Conservation (phyloP, 2,797 vertebrate species). For the Tokudaia tokunoshimensis region DNA sequence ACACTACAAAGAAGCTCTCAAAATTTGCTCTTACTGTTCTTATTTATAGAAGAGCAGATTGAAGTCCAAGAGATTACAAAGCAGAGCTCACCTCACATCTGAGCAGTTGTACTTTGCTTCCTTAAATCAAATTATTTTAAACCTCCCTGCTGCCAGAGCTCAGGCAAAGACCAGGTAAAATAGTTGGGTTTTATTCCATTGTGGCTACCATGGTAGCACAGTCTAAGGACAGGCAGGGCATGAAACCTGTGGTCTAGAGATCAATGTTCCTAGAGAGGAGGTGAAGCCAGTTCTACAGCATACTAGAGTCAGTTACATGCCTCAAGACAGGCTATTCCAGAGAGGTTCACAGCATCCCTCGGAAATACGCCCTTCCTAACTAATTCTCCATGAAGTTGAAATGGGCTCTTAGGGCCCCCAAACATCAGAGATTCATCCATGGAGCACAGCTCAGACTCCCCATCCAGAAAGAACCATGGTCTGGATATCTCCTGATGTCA, state of each 20-base stretch:
- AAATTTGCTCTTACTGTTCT: background rate
- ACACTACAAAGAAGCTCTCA: background rate
- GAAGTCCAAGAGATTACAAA: background rate
- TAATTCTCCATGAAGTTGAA: background rate
- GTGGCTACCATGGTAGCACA: background rate
- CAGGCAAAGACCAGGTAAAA: background rate
- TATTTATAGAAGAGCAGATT: background rate
- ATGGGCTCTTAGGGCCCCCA: background rate
- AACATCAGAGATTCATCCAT: background rate
- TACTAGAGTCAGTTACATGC: background rate
- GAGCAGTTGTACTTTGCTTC: background rate
- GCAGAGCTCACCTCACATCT: background rate
- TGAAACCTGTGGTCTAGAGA: background rate
- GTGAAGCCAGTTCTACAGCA: background rate
- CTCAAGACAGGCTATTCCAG: background rate
- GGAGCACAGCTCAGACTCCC: background rate
- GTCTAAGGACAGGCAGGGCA: background rate
- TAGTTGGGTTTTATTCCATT: background rate
- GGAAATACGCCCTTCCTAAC: constrained; percentile 4
- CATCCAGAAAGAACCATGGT: accelerated
- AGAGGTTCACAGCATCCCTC: background rate
- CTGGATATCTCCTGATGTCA: background rate
- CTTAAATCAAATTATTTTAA: background rate
- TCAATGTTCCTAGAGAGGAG: too few species aligned
- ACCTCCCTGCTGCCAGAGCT: background rate